Percentiles rank a stretch among this genome's conserved stretches.
Conservation (phyloP, 2,888 invertebrate genomes). For the Apotomis betuletana region DNA sequence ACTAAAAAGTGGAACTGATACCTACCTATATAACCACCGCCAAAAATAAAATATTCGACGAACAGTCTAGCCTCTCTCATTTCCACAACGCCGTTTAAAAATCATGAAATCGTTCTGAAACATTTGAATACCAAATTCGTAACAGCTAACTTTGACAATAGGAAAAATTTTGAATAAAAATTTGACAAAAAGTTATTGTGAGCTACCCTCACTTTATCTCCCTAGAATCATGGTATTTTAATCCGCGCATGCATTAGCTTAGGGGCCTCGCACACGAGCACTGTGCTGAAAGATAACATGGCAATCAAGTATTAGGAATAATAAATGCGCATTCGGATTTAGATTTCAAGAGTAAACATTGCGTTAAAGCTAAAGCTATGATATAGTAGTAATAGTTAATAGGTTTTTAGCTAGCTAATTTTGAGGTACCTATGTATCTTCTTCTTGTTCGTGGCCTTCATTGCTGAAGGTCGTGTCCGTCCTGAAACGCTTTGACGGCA, state of each 20-base stretch:
- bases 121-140: constrained; percentile 42
- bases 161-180: constrained; percentile 41
- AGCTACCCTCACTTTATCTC: constrained; percentile 37
- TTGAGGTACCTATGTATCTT: too few species aligned
- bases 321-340: neutral
- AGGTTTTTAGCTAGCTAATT: too few species aligned
- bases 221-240: constrained; percentile 33
- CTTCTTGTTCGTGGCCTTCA: too few species aligned
- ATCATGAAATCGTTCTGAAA: constrained; percentile 41
- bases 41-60: constrained; percentile 3
- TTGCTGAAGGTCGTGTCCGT: too few species aligned
- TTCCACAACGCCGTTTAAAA: constrained; percentile 29
- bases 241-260: constrained; percentile 30
- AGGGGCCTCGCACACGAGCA: constrained; percentile 8
- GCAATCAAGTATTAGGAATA: neutral
- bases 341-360: neutral
- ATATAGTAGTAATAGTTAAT: too few species aligned
- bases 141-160: constrained; percentile 40
- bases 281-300: constrained; percentile 7
- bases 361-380: neutral
- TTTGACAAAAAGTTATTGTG: constrained; percentile 42
- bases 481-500: too few species aligned
- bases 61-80: constrained; percentile 22
- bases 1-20: too few species aligned
- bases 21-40: too few species aligned